A percentile compares a stretch with the other conserved stretches of the same genome.
Conservation (phyloP, 2,113 vertebrate species). For the Chionomys nivalis region DNA sequence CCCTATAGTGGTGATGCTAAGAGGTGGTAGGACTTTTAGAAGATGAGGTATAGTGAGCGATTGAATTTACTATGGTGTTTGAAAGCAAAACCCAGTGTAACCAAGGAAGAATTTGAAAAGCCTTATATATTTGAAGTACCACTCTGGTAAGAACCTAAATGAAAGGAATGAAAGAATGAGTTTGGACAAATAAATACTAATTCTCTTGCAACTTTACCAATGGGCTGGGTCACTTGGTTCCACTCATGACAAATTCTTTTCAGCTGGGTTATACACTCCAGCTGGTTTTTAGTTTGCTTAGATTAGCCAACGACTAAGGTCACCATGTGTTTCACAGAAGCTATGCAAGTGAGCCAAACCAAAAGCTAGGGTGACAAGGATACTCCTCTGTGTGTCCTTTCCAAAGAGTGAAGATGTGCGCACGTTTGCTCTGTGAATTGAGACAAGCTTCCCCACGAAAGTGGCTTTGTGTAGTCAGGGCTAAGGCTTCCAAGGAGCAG, state of each 20-base stretch:
- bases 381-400: not conserved
- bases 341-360: not conserved
- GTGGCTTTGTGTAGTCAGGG: not conserved
- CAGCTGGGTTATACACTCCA: not conserved
- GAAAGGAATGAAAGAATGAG: not conserved
- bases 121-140: not conserved
- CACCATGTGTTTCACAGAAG: too few species aligned
- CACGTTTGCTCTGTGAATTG: not conserved
- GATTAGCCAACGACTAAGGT: not conserved
- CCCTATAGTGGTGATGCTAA: not conserved
- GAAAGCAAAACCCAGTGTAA: not conserved
- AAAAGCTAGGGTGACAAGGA: not conserved
- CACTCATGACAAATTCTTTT: not conserved
- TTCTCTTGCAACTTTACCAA: not conserved
- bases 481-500: not conserved
- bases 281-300: not conserved
- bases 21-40: not conserved
- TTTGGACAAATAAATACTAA: not conserved
- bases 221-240: not conserved
- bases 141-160: not conserved
- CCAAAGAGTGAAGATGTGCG: not conserved
- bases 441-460: not conserved
- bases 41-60: not conserved
- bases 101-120: not conserved
- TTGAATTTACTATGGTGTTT: not conserved